Evolutionary conservation across 2,888 invertebrate genomes (phyloP).

Genomic region (Sinhomidia bicolor): DNA sequence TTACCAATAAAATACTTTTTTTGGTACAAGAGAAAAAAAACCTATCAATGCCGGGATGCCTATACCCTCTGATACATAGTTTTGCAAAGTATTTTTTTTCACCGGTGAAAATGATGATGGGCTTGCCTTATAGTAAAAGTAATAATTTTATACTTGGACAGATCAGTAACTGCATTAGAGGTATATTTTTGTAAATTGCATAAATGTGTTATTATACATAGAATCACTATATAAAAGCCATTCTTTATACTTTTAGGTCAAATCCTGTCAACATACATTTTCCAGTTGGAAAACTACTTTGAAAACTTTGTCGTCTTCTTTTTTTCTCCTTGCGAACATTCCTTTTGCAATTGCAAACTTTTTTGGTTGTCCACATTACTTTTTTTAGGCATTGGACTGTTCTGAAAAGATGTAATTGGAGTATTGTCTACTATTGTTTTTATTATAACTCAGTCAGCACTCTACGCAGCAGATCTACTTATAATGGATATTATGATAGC

Average conservation of each 20-base stretch:
- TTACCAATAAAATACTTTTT: constrained; percentile 47
- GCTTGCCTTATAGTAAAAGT: not conserved
- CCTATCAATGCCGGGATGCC: no score
- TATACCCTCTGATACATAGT: no score
- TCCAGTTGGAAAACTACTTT: constrained; percentile 61
- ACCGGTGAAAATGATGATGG: not conserved
- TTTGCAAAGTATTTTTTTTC: not conserved
- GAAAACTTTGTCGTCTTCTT: constrained; percentile 36
- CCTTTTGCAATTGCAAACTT: not conserved
- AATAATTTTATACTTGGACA: constrained; percentile 60
- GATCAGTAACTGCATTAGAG: constrained; percentile 67
- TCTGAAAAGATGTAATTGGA: no score
- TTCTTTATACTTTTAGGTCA: constrained; percentile 47
- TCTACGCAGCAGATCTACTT: no score
- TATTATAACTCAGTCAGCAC: no score
- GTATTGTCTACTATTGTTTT: no score
- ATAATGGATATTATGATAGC: not conserved
- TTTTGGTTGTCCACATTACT: not conserved
- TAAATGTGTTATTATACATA: not conserved
- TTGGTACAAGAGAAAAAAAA: not conserved
- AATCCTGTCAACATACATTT: constrained; percentile 75
- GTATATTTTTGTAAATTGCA: constrained; percentile 35
- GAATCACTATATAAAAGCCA: not conserved
- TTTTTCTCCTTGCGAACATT: no score
- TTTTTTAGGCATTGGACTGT: no score